Evolutionary conservation across 2,888 invertebrate genomes (phyloP), one percentile per base, ranked within the genome.

Genomic region (Phengaris alcon): DNA sequence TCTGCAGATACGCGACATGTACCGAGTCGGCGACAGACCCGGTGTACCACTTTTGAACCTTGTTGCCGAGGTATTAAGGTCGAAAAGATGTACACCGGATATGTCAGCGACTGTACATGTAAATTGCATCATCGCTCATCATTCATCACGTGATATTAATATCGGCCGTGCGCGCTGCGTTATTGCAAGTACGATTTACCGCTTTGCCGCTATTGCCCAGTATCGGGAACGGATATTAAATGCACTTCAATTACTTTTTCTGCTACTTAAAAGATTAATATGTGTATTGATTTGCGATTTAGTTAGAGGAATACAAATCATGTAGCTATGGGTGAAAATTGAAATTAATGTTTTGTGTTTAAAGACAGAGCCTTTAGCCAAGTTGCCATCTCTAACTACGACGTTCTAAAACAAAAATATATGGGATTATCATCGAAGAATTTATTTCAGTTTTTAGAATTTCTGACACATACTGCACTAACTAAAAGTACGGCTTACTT

Each of bases 91-190:
- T 35, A 35, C 1, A 35, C 35, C 35, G 35, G 35, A 35, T 35
- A 35, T 35, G 35, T 35, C 35, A 35, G 35, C 35, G 35, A 35
- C 35, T 35, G 35, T 35, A 88, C 87, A 84, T 87, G 86, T 82
- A 89, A 90, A 91, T 90, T 88, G 88, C 88, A 88, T 83, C 89
- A 92, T 90, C 90, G 84, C 85, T 90, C 91, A 91, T 90, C 90
- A 89, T 93, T 90, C 91, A 93, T 93, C 92, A 93, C 88, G 80
- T 86, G 86, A 89, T 89, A 92, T 93, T 93, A 93, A 92, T 91
- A 90, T 87, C 83, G 83, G 84, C 35, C 35, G 35, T 83, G 84
- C 82, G 84, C 80, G 84, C 83, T 86, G 85, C 86, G 85, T 82
- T 86, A 87, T 83, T 84, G 83, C 87, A 85, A 85, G 86, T 87